Base-by-base conservation (phyloP, 2,797 vertebrate genomes). In the Acridotheres tristis region DNA sequence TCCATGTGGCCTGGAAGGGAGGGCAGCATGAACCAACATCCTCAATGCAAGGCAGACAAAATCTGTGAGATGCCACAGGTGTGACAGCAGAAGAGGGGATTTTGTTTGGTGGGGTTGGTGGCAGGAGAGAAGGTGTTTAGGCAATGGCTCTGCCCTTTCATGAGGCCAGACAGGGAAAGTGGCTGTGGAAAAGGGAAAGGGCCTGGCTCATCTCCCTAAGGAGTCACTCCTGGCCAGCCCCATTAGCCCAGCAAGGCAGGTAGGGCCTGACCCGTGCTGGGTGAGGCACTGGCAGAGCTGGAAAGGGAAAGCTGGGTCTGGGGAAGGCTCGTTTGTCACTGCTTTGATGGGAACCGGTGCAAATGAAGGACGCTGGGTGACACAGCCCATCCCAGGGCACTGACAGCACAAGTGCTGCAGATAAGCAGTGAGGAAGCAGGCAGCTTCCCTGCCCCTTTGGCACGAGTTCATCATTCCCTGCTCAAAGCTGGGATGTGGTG, bases 211-310 rank as follows among this genome's bases (percentile, higher is more conserved):
- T 63, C 69, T 82, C 63, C 62, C 47, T 76, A 6, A 55, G 1
- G 22, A 82, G 73, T 16, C 51, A 26, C 13, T 17, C 40, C 71
- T 53, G 61, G 48, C 29, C 72, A 53, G 69, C 29, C 25, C 36
- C 65, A 40, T 36, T 9, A 85, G 85, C 50, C 48, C 80, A 54
- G 92, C 73, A 53, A 68, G 88, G 77, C 93, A 88, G 93, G 93
- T 3, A 21, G 18, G 58, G 65, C n/a, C 75, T 57, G 66, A 10
- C 13, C 38, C 2, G 1, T 10, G 32, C 55, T 29, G 7, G 47
- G 8, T 59, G 91, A 85, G 71, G 50, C 50, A 5, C 82, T 0
- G 32, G 45, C 11, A 59, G 48, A 68, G 76, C 81, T 36, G 71
- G 13, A n/a, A 45, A 48, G 55, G 36, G 61, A 93, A 25, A 88